These are phyloP conservation scores for Melanotus villosus DNA, from an alignment of 2,888 invertebrate species.

Conservation along the genomic window DNA sequence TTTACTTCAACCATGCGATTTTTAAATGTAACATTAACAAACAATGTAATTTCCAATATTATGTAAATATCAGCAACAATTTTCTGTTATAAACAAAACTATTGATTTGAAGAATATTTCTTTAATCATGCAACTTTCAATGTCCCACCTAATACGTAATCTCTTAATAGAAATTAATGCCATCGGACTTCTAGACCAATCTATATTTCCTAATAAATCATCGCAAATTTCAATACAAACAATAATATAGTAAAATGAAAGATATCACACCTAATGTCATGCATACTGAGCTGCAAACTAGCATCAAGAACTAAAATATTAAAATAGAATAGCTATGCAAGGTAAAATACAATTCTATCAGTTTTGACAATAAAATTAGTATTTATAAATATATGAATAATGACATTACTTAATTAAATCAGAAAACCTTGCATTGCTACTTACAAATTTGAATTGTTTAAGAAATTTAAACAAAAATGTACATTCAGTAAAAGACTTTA, in stretches of 20 bases:
- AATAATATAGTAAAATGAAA: slow-evolving; percentile 26
- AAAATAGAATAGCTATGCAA: slow-evolving; percentile 37
- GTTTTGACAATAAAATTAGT: not conserved
- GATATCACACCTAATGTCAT: slow-evolving; percentile 37
- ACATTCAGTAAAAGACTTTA: not conserved
- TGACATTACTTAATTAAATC: too few relatives aligned
- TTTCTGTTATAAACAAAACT: too few relatives aligned
- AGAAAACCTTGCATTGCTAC: slow-evolving; percentile 38
- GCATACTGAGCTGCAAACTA: slow-evolving; percentile 47
- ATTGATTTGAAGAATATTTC: too few relatives aligned
- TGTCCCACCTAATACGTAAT: too few relatives aligned
- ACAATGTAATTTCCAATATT: too few relatives aligned
- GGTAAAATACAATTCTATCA: not conserved
- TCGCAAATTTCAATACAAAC: slow-evolving; percentile 16
- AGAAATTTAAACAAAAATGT: not conserved
- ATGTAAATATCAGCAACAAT: too few relatives aligned
- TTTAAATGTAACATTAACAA: too few relatives aligned
- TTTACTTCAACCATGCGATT: too few relatives aligned
- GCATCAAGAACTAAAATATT: slow-evolving; percentile 25
- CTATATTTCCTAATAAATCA: slow-evolving; percentile 9
- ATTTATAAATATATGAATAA: not conserved
- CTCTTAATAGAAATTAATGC: too few relatives aligned
- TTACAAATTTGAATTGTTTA: slow-evolving; percentile 3
- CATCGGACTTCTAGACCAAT: slow-evolving; percentile 30
- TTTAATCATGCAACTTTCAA: too few relatives aligned